Base-by-base conservation (phyloP, 2,797 vertebrate genomes). In the Intellagama lesueurii region DNA sequence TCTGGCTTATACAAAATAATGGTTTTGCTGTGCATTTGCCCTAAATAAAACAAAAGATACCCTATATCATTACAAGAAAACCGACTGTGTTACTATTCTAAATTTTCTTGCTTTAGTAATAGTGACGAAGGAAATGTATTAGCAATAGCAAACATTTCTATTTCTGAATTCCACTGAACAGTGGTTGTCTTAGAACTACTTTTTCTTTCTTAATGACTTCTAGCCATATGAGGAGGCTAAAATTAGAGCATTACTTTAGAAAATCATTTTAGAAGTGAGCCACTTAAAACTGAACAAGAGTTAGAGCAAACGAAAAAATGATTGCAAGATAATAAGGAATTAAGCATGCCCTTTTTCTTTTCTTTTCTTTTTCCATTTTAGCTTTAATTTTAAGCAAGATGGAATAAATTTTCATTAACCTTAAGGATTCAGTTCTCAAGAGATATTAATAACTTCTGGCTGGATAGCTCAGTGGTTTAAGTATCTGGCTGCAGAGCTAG, bases 1-100 rank as follows among this genome's bases (percentile, higher is more conserved):
- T 56, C 14, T 19, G 86, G 77, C 89, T 93, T 89, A 94, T 95
- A 91, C 93, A 93, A 93, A 95, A 87, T 90, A 92, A 89, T n/a
- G 83, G 83, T 89, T 89, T 93, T 94, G 90, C 89, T 72, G 70
- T 94, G 91, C 92, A 94, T 93, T 91, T 95, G 44, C n/a, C 81
- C 35, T 52, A 52, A 87, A 66, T 79, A 91, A 75, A 92, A 90
- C 91, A 94, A 92, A 24, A 28, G 93, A 64, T 72, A 72, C 66
- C 89, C 85, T 89, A 73, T 89, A 95, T 52, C 32, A 68, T 30
- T 47, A 90, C 83, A 87, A 49, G 68, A 93, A 81, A 75, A 78
- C 12, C 69, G 19, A 81, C 92, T 93, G 91, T 91, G 68, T 90
- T 82, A 64, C n/a, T 75, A 89, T 94, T 91, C 91, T 90, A 89